Percentiles rank a stretch among this genome's conserved stretches.
Evolutionary conservation across 2,888 invertebrate genomes (phyloP).

Genomic region (Agonopterix alstromeriana): DNA sequence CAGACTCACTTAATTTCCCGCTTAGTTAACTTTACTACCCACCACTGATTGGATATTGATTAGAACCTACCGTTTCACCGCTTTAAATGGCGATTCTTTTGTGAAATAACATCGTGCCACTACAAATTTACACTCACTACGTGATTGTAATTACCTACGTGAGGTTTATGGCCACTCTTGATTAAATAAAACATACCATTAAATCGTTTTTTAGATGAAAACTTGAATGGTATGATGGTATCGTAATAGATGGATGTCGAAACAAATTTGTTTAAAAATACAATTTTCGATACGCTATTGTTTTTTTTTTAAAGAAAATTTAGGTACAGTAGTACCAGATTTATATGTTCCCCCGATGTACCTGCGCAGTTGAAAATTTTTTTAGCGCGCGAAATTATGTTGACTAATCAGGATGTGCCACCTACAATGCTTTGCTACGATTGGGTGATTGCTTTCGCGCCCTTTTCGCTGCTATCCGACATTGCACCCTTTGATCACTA

Average conservation of each 20-base stretch:
- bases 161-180: slow-evolving; percentile 56
- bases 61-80: slow-evolving; percentile 62
- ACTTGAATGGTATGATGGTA: neutral
- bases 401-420: no score
- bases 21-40: slow-evolving; percentile 72
- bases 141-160: slow-evolving; percentile 59
- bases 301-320: no score
- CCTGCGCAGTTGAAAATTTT: no score
- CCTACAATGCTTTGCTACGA: no score
- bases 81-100: slow-evolving; percentile 63
- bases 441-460: no score
- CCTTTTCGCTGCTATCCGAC: no score
- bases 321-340: no score
- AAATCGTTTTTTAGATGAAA: slow-evolving; percentile 26
- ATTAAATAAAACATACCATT: slow-evolving; percentile 65
- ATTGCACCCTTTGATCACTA: no score
- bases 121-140: slow-evolving; percentile 71
- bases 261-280: neutral
- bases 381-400: no score
- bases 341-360: no score
- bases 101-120: slow-evolving; percentile 60
- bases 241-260: neutral
- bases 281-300: neutral
- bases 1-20: slow-evolving; percentile 67
- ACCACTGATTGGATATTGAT: slow-evolving; percentile 72